Base-by-base conservation (phyloP, 1,140 invertebrate species). In the Goniozus legneri region DNA sequence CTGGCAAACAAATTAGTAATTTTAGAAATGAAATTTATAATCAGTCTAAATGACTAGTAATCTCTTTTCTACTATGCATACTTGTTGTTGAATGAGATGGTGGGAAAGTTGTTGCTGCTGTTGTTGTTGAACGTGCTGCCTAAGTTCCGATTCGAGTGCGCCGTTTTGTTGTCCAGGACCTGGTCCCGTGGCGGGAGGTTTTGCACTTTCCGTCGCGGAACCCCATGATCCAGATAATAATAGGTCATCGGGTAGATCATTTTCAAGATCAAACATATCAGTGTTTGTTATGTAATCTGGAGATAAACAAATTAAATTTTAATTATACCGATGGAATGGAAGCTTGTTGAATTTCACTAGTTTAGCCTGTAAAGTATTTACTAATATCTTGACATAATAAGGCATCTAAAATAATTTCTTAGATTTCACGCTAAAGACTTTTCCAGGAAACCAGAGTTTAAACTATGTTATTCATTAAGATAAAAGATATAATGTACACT, bases 171-270 rank as follows among this genome's bases (percentile, higher is more conserved):
- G 80, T 60, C 87, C 87, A 44, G 86, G 85, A 2, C 88, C 87
- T 10, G 87, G 87, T 36, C 87, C 85, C 58, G 87, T 84, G 18
- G 82, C 87, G 2, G 82, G 85, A 41, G 87, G 86, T 65, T 89
- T 89, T 32, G 62, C 73, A 65, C 60, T 80, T 67, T 64, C 79
- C 53, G 59, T 82, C 72, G 60, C 78, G 24, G 78, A 71, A 47
- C 82, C 82, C 87, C 88, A 90, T 52, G 83, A 82, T 34, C 80
- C 79, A 20, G 82, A 80, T 12, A 81, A 80, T 64, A 93, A 87
- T 40, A 96, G 77, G 75, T 95, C 93, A 79, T 95, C 92, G 24
- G 92, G 92, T 49, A 96, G 82, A 75, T 93, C 89, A 77, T 92
- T 91, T 77, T 93, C 91, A 71, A 93, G 79, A 77, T 89, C 86